Conservation (phyloP, 2,888 invertebrate genomes). For the Pecten maximus region DNA sequence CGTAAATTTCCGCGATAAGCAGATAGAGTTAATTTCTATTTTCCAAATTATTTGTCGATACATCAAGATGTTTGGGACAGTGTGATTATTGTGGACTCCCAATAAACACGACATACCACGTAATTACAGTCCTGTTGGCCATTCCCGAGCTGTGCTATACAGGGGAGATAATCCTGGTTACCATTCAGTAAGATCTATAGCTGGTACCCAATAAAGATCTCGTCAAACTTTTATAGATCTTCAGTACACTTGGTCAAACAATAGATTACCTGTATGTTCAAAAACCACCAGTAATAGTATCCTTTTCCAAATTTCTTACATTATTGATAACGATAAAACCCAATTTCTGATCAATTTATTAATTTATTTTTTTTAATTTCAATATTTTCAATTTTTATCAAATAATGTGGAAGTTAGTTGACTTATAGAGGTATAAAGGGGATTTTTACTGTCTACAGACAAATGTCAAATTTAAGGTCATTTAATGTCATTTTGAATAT, state of each 20-base stretch:
- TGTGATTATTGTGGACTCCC: not conserved
- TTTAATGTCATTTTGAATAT: too few relatives aligned
- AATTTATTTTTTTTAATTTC: too few relatives aligned
- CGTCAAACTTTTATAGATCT: not conserved
- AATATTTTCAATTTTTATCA: too few relatives aligned
- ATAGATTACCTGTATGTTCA: not conserved
- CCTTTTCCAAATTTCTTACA: not conserved
- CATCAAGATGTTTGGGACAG: not conserved
- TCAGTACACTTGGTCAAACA: not conserved
- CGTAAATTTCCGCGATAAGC: not conserved
- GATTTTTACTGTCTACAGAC: too few relatives aligned
- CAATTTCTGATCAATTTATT: too few relatives aligned
- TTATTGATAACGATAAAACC: not conserved
- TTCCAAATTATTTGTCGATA: constrained; percentile 16
- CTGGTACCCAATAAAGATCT: not conserved
- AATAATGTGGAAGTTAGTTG: too few relatives aligned
- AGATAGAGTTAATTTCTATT: constrained; percentile 25
- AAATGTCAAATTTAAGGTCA: too few relatives aligned
- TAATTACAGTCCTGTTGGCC: not conserved
- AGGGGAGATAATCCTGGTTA: not conserved
- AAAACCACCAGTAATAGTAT: not conserved
- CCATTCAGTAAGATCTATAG: not conserved
- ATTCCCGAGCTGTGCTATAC: not conserved
- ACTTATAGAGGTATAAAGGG: too few relatives aligned
- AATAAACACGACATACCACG: not conserved